Evolutionary conservation across 2,888 invertebrate genomes (phyloP), one percentile per base, ranked within the genome.

Genomic region (Diplazon laetatorius): DNA sequence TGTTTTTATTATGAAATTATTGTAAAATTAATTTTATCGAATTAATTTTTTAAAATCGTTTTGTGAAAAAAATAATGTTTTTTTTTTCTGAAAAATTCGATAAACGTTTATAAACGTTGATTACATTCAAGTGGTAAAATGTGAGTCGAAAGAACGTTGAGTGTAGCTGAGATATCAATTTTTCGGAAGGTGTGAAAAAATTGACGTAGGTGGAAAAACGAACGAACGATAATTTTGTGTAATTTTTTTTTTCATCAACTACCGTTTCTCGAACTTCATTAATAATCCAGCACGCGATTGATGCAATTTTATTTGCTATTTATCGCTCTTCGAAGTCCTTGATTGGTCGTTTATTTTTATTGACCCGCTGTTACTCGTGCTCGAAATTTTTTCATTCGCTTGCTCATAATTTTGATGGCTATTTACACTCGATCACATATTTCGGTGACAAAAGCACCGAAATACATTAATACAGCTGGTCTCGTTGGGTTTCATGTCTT

Each of bases 261-360:
- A 0, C 30, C 52, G 30, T 35, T 42, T 2, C 30, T 16, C 16
- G 30, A 8, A n/a, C 16, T 35, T 35, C 2, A 30, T 55, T 55
- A 30, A 52, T 52, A 52, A 52, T 52, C 14, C n/a, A 30, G 12
- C 55, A 9, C 14, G 55, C 16, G 10, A 20, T 48, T 48, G 18
- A 48, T 14, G 30, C 52, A 22, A n/a, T 52, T 52, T 25, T 6
- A 14, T n/a, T n/a, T 14, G 8, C 52, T 52, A 30, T 52, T 30
- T 52, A 52, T 52, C 14, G 25, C 25, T 52, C 25, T 30, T 52
- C 30, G 4, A 14, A 52, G 52, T 30, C 8, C 3, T 25, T 14
- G 8, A 25, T n/a, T 30, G 52, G n/a, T 52, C 52, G 52, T 52
- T 52, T 52, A 22, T 52, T 1, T 14, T 52, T 25, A n/a, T 52